A percentile compares a stretch with the other conserved stretches of the same genome.
Evolutionary conservation across 2,888 invertebrate genomes (phyloP).

Genomic region (Cantharis rustica): DNA sequence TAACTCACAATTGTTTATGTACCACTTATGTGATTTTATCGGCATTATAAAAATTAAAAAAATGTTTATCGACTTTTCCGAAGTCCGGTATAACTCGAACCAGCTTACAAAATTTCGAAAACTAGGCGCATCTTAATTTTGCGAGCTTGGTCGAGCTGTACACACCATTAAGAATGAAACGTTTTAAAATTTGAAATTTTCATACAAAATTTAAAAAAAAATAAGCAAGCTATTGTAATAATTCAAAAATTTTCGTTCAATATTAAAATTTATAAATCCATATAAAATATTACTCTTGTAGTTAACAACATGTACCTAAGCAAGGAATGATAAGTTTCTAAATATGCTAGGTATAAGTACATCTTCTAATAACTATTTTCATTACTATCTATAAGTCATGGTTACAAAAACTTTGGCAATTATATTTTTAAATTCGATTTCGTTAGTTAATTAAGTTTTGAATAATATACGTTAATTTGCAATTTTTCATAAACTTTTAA

Average conservation of each 20-base stretch:
- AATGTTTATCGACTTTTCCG: not conserved
- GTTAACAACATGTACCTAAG: constrained; percentile 50
- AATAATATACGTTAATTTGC: not conserved
- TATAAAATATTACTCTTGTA: constrained; percentile 25
- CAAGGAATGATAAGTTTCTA: constrained; percentile 69
- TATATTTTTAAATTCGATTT: not conserved
- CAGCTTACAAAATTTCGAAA: not conserved
- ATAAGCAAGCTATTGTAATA: constrained; percentile 4
- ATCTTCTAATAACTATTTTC: constrained; percentile 34
- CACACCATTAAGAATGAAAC: not conserved
- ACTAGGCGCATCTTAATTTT: not conserved
- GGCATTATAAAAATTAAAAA: not conserved
- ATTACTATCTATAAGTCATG: constrained; percentile 39
- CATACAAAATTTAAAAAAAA: constrained; percentile 1
- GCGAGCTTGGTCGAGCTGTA: not conserved
- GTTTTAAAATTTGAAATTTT: not conserved
- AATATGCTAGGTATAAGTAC: constrained; percentile 62
- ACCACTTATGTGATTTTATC: not conserved
- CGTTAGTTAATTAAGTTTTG: not conserved
- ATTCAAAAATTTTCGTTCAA: constrained; percentile 12
- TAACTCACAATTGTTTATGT: not conserved
- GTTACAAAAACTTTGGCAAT: constrained; percentile 40
- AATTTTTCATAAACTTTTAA: constrained; percentile 20
- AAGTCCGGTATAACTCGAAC: not conserved
- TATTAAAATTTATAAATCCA: constrained; percentile 25